Base-by-base conservation (phyloP, 2,797 vertebrate genomes). In the Lemur catta region DNA sequence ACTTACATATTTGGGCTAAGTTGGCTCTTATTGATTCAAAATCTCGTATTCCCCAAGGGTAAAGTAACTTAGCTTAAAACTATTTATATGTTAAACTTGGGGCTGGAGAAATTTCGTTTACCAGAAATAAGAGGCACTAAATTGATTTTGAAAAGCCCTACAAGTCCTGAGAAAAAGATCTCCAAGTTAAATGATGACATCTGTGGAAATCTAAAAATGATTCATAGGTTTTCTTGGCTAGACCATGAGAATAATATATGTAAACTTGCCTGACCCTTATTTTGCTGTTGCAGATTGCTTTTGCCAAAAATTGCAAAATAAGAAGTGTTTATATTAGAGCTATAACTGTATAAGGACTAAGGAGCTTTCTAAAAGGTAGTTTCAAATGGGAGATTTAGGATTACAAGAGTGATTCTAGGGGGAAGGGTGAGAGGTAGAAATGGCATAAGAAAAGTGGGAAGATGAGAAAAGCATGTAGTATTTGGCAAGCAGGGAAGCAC, bases 81-180 rank as follows among this genome's bases (percentile, higher is more conserved):
- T 97, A 92, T 92, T 90, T 90, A 87, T 92, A 94, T 91, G 15
- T 90, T 90, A 80, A 94, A 92, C 50, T 93, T 89, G 50, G 50
- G 26, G n/a, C 48, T 67, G 52, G 46, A 84, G 67, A 82, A 63
- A 59, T 92, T 79, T 81, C 14, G 71, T 46, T 91, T 65, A 78
- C 75, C 4, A 41, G n/a, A 91, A 69, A 52, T 75, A 35, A 84
- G 48, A 82, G 24, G 8, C 35, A 81, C 82, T 78, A 72, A 76
- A 82, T 52, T 94, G 46, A 78, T 46, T 81, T 61, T n/a, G 9
- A 90, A 74, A 79, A 85, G 9, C 17, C 74, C 38, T 85, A 75
- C 24, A 52, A 81, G 35, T 85, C 67, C 65, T 80, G 67, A 85
- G 94, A 63, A 96, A 96, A 86, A 94, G 55, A 46, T 59, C 48